These are phyloP conservation scores for Asobara japonica DNA, from an alignment of 1,140 invertebrate genomes.

Conservation along the genomic window DNA sequence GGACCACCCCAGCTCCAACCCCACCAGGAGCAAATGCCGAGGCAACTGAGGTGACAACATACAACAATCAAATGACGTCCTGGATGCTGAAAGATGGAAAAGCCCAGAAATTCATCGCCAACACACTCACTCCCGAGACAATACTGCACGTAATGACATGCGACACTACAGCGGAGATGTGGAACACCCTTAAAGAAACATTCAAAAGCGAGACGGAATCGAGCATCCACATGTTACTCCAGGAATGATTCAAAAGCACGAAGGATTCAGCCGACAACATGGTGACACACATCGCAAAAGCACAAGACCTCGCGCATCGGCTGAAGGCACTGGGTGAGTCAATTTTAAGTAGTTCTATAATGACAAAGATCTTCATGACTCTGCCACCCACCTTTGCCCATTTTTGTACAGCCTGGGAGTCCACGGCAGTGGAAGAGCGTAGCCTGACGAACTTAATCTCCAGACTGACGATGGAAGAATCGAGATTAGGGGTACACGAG, in stretches of 20 bases:
- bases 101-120: slow-evolving; percentile 43
- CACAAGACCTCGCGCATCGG: slow-evolving; percentile 45
- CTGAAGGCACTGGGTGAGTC: slow-evolving; percentile 42
- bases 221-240: slow-evolving; percentile 34
- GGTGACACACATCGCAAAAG: slow-evolving; percentile 40
- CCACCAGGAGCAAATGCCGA: no score
- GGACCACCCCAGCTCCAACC: no score
- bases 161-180: slow-evolving; percentile 43
- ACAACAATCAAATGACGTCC: no score
- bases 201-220: slow-evolving; percentile 38
- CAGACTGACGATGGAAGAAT: slow-evolving; percentile 42
- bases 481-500: background rate
- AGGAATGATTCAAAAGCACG: slow-evolving; percentile 37
- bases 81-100: no score
- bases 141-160: slow-evolving; percentile 50
- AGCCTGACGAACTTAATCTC: slow-evolving; percentile 34
- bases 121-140: slow-evolving; percentile 39
- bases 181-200: slow-evolving; percentile 39
- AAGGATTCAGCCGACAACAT: slow-evolving; percentile 38
- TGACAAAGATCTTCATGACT: slow-evolving; percentile 52
- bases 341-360: slow-evolving; percentile 45
- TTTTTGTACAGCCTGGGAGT: slow-evolving; percentile 58
- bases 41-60: no score
- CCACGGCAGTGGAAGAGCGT: slow-evolving; percentile 32
- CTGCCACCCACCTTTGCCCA: slow-evolving; percentile 43